Percentiles rank a stretch among this genome's conserved stretches.
Evolutionary conservation across 2,113 vertebrate genomes (phyloP).

Genomic region (Microcebus lehilahytsara): DNA sequence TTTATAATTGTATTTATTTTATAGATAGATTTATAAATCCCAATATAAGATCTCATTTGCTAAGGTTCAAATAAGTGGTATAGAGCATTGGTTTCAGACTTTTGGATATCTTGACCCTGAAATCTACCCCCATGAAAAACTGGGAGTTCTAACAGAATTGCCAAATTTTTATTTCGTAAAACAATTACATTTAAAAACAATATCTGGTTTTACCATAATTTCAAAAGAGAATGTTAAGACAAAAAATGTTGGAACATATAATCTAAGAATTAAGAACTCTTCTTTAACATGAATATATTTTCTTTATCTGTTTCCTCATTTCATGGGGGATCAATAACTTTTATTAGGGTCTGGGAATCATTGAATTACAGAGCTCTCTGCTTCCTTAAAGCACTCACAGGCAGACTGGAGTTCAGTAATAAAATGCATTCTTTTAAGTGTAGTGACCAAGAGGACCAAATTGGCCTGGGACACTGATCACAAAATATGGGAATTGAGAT

Average conservation of each 20-base stretch:
- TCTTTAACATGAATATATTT: neutral
- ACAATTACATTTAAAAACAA: neutral
- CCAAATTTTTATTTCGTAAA: neutral
- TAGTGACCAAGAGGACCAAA: neutral
- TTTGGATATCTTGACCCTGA: neutral
- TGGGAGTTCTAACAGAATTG: neutral
- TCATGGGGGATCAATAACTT: neutral
- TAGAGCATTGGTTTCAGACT: neutral
- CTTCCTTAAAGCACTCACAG: neutral
- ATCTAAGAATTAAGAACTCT: neutral
- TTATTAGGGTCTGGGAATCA: neutral
- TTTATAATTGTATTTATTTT: neutral
- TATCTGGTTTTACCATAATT: neutral
- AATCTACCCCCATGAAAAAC: neutral
- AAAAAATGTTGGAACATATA: neutral
- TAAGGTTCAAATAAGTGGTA: neutral
- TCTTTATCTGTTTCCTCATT: neutral
- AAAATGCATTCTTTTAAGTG: neutral
- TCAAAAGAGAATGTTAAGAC: neutral
- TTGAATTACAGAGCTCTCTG: neutral
- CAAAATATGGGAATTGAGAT: constrained; percentile 4
- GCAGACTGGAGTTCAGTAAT: neutral
- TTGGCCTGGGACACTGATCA: neutral
- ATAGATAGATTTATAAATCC: neutral
- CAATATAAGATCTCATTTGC: neutral